Evolutionary conservation across 1,140 invertebrate species (phyloP).

Genomic region (Polypedilum pembai): DNA sequence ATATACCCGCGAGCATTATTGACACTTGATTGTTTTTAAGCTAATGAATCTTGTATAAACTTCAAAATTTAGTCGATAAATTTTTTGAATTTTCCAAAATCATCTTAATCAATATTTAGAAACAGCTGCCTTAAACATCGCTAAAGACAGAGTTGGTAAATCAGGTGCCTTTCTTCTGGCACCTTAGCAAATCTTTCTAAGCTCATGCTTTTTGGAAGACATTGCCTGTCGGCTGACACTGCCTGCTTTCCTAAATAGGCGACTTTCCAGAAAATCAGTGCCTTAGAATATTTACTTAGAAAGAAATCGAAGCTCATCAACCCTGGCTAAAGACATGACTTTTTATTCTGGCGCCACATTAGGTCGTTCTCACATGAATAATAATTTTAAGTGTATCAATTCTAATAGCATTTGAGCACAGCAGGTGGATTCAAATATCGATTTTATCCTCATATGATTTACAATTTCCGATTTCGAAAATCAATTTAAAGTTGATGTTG

Average conservation of each 20-base stretch:
- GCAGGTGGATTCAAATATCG: not conserved
- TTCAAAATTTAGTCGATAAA: no score
- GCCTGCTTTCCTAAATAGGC: no score
- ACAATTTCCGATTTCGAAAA: not conserved
- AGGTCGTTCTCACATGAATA: slow-evolving; percentile 26
- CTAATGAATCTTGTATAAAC: no score
- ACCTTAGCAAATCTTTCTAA: no score
- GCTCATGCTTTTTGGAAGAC: no score
- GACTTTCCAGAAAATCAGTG: no score
- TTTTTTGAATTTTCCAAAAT: not conserved
- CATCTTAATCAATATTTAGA: not conserved
- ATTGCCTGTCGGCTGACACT: no score
- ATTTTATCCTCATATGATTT: not conserved
- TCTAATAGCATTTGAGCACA: slow-evolving; percentile 9
- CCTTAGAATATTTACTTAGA: no score
- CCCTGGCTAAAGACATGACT: not conserved
- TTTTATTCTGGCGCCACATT: slow-evolving; percentile 30
- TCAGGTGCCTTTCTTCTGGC: no score
- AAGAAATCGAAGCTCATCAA: no score
- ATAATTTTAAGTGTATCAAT: slow-evolving; percentile 25
- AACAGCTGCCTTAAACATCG: not conserved
- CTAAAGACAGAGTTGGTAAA: no score
- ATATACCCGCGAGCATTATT: no score
- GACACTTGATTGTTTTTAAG: not conserved
- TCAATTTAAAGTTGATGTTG: not conserved